Base-by-base conservation (phyloP, 2,888 invertebrate genomes). In the Notodonta dromedarius region DNA sequence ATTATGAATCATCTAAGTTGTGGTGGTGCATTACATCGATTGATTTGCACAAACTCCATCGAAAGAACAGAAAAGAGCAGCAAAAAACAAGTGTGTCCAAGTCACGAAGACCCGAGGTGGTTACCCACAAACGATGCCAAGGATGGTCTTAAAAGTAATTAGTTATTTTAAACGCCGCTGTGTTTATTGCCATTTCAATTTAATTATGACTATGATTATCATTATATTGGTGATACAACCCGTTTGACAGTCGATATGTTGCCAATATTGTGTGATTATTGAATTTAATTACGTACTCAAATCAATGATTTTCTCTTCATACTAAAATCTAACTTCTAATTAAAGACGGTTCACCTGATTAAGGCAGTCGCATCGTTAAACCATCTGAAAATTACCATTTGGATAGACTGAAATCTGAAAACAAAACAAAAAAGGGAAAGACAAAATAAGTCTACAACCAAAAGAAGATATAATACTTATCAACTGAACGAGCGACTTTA, bases 141-240 rank as follows among this genome's bases (percentile, higher is more conserved):
- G 76, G 76, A 62, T 69, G 63, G 64, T 58, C 68, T 63, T 63
- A 65, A 73, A 73, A 64, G 65, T 75, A 73, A 75, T 76, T 71
- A 73, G 61, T 71, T 69, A 71, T 69, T 77, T 72, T 65, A 77
- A 76, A 66, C 55, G 70, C 57, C 56, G 16, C 39, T 52, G 54
- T 67, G 68, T 75, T 70, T 70, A 67, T 67, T 67, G 63, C 56
- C 67, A 66, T 70, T 74, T 69, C 67, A 63, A 74, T 74, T 74
- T 72, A 73, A 76, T 76, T 76, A 76, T 60, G 52, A 46, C 14
- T 51, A 58, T 51, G 58, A 72, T 67, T 48, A 70, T 70, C 67
- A 72, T 67, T 66, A 57, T 48, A 48, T 14, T 53, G 59, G 55
- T n/a, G 56, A 11, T 8, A 32, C 55, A 62, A 66, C 59, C 56